Evolutionary conservation across 2,797 vertebrate species (phyloP).

Genomic region (Alexandromys oeconomus): DNA sequence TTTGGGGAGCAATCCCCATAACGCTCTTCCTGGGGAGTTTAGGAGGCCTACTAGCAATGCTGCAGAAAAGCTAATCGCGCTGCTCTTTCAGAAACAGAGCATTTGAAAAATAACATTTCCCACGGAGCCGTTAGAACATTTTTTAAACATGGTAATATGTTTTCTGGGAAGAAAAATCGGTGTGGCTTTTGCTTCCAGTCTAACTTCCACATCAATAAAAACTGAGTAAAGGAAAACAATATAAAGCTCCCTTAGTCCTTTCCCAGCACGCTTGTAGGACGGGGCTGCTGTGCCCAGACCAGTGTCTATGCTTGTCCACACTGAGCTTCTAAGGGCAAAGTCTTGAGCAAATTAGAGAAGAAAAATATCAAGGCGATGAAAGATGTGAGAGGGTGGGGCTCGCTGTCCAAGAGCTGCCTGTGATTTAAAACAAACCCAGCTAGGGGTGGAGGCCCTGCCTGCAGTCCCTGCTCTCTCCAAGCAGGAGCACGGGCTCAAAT

Average conservation of each 20-base stretch:
- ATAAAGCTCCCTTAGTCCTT: background rate
- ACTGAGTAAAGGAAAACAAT: background rate
- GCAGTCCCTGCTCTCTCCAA: too few relatives aligned
- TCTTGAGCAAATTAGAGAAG: background rate
- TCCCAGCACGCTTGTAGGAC: background rate
- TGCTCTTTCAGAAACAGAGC: conserved; percentile 35
- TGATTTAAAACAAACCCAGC: background rate
- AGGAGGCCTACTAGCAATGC: background rate
- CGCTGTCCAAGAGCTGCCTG: background rate
- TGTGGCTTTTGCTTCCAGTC: conserved; percentile 33
- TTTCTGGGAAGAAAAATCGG: conserved; percentile 64
- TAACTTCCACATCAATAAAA: conserved; percentile 36
- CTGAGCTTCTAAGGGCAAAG: background rate
- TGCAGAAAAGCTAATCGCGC: conserved; percentile 52
- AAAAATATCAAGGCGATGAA: background rate
- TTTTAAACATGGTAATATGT: background rate
- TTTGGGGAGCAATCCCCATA: background rate
- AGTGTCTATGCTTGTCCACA: background rate
- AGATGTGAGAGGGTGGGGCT: background rate
- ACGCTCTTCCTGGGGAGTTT: background rate
- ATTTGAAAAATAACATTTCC: conserved; percentile 69
- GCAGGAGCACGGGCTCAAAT: background rate
- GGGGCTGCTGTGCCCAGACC: background rate
- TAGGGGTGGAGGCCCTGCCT: background rate
- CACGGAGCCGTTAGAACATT: background rate